These are phyloP conservation scores for Periophthalmus magnuspinnatus DNA, from an alignment of 2,797 vertebrate genomes.

Conservation along the genomic window DNA sequence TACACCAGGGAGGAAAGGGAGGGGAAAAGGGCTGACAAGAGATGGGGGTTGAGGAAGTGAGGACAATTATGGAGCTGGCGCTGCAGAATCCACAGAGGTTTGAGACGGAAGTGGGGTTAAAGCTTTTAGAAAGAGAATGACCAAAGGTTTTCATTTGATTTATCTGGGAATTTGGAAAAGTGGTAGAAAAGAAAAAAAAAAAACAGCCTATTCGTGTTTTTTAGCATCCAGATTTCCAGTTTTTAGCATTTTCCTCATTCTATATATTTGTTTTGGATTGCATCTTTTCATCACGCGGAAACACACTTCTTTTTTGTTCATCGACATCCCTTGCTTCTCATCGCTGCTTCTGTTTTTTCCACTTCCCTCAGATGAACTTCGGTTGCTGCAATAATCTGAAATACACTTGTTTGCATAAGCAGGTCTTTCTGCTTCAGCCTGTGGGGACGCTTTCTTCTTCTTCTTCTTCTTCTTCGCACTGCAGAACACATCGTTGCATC, in stretches of 20 bases:
- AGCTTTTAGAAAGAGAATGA: conserved; percentile 22
- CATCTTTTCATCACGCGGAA: too few species aligned
- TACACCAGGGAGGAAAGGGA: conserved; percentile 24
- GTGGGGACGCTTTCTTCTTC: conserved; percentile 31
- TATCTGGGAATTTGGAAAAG: background rate
- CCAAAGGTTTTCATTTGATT: background rate
- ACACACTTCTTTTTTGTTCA: background rate
- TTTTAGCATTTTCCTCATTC: too few species aligned
- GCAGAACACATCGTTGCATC: conserved; percentile 46
- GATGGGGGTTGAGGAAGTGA: conserved; percentile 39
- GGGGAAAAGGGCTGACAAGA: conserved; percentile 19
- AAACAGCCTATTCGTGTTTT: too few species aligned
- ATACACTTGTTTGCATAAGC: conserved; percentile 41
- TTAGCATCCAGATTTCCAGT: too few species aligned
- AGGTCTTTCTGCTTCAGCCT: conserved; percentile 42
- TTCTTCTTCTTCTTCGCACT: conserved; percentile 33
- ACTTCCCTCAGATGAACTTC: conserved; percentile 54
- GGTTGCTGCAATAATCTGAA: conserved; percentile 62
- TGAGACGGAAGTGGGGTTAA: conserved; percentile 25
- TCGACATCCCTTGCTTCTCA: background rate
- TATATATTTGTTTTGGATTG: too few species aligned
- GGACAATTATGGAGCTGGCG: conserved; percentile 51
- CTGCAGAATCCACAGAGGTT: conserved; percentile 42
- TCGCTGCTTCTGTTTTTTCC: background rate
- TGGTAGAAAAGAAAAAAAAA: background rate